Evolutionary conservation across 2,113 vertebrate genomes (phyloP).

Genomic region (Brevimyrus niger): DNA sequence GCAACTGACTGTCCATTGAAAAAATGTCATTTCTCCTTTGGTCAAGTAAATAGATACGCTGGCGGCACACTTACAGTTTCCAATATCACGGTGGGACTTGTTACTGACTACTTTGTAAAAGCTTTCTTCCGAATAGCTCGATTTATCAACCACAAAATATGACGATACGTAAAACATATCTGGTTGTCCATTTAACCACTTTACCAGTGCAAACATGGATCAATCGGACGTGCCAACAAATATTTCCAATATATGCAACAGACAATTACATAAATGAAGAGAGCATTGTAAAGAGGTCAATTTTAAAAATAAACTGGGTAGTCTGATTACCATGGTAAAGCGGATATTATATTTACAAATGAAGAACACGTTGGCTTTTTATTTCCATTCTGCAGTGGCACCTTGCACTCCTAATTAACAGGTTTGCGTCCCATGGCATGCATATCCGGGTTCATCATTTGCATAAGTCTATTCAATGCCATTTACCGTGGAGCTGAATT

Average conservation of each 20-base stretch:
- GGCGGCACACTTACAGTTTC: background rate
- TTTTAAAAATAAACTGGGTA: background rate
- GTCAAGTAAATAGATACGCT: background rate
- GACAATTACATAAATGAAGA: background rate
- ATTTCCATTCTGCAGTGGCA: background rate
- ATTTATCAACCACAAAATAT: background rate
- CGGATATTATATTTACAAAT: background rate
- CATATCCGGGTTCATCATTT: constrained; percentile 39
- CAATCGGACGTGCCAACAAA: background rate
- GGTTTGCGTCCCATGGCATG: constrained; percentile 29
- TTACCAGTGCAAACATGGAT: background rate
- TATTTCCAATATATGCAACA: background rate
- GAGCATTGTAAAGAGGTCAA: background rate
- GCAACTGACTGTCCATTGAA: background rate
- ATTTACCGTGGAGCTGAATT: constrained; percentile 37
- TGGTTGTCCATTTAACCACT: background rate
- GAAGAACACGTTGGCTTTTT: background rate
- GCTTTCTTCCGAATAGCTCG: background rate
- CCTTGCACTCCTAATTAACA: constrained; percentile 25
- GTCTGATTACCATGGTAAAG: background rate
- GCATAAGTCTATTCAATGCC: constrained; percentile 48
- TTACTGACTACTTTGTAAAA: background rate
- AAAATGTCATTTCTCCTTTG: background rate
- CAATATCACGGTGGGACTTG: background rate
- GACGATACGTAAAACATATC: background rate